Evolutionary conservation across 2,888 invertebrate genomes (phyloP).

Genomic region (Volucella inanis): DNA sequence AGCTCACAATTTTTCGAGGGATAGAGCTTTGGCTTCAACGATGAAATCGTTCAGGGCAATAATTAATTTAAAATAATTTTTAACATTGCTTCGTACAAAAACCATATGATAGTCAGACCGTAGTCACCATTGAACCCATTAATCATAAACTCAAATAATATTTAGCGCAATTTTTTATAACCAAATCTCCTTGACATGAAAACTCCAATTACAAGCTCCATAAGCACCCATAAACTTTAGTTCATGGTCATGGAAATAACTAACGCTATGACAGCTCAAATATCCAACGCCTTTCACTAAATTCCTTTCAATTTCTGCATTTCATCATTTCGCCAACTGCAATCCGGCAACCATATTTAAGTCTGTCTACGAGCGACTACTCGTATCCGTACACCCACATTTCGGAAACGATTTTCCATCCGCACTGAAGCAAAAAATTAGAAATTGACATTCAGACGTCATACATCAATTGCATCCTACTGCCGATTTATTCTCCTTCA

Average conservation of each 20-base stretch:
- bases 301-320: conserved; percentile 26
- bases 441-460: conserved; percentile 71
- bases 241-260: conserved; percentile 21
- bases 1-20: too few species aligned
- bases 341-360: conserved; percentile 18
- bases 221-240: conserved; percentile 11
- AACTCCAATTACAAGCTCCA: neutral
- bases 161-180: too few species aligned
- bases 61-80: too few species aligned
- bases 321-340: conserved; percentile 19
- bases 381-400: conserved; percentile 47
- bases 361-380: neutral
- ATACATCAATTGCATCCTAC: conserved; percentile 67
- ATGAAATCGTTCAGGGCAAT: too few species aligned
- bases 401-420: conserved; percentile 45
- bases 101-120: too few species aligned
- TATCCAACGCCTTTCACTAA: conserved; percentile 10
- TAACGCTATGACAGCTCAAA: conserved; percentile 42
- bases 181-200: too few species aligned
- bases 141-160: too few species aligned
- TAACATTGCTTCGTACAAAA: too few species aligned
- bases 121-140: too few species aligned
- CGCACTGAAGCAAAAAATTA: conserved; percentile 68
- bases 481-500: conserved; percentile 13
- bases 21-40: too few species aligned